Evolutionary conservation across 2,888 invertebrate genomes (phyloP).

Genomic region (Rhopalosiphum nymphaeae): DNA sequence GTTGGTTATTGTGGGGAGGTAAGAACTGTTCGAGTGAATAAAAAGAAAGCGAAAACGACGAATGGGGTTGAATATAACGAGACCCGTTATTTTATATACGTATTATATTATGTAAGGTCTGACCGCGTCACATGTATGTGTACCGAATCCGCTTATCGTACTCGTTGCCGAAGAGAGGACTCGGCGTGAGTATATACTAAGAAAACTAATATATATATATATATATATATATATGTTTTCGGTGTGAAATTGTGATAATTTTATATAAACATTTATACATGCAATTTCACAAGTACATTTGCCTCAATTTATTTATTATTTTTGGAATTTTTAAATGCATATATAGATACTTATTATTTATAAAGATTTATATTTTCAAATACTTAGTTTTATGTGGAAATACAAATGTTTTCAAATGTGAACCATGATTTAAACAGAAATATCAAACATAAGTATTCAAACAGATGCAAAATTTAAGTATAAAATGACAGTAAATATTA

Average conservation of each 20-base stretch:
- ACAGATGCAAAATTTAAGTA: neutral
- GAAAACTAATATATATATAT: neutral
- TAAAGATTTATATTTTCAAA: neutral
- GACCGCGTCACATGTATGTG: neutral
- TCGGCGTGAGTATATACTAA: neutral
- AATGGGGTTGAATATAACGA: slow-evolving; percentile 28
- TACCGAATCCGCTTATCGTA: neutral
- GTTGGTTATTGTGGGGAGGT: neutral
- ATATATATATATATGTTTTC: neutral
- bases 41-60: slow-evolving; percentile 13
- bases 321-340: neutral
- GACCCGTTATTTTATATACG: neutral
- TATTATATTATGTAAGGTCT: neutral
- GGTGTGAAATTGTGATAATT: neutral
- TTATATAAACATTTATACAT: neutral
- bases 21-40: slow-evolving; percentile 32
- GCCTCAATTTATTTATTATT: neutral
- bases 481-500: neutral
- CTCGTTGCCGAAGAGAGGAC: neutral
- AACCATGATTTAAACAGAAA: neutral
- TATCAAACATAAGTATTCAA: neutral
- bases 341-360: neutral
- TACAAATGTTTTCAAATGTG: neutral
- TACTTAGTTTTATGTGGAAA: neutral
- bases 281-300: neutral